phyloP scores from a whole-genome alignment of 2,113 vertebrate genomes.

The Festucalex cinctus region DNA sequence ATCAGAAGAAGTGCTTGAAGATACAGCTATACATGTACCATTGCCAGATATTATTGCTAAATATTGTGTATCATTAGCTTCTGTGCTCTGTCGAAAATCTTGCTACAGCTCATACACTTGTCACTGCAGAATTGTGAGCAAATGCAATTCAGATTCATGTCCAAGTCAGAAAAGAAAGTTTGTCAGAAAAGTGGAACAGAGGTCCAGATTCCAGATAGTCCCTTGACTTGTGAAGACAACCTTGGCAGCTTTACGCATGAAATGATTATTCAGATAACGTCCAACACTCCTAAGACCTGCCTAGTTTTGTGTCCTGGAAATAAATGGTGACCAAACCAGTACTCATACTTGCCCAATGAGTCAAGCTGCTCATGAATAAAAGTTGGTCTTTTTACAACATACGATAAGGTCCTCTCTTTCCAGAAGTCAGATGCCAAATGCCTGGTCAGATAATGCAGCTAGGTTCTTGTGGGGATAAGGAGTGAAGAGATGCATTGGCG shows the following conservation, averaged over 20 bases:
- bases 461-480: no score
- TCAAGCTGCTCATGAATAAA: no score
- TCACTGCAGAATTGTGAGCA: background rate
- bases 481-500: no score
- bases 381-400: no score
- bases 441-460: no score
- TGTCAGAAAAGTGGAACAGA: background rate
- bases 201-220: background rate
- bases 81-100: background rate
- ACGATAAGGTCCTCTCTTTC: no score
- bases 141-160: background rate
- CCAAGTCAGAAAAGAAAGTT: background rate
- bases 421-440: no score
- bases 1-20: background rate
- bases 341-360: no score
- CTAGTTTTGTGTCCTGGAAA: background rate
- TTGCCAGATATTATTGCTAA: background rate
- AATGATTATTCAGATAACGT: background rate
- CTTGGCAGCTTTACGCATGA: background rate
- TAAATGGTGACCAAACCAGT: background rate
- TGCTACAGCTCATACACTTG: background rate
- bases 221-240: background rate
- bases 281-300: background rate
- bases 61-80: background rate
- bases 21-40: background rate